Evolutionary conservation across 2,888 invertebrate species (phyloP).

Genomic region (Tanytarsus gracilentus): DNA sequence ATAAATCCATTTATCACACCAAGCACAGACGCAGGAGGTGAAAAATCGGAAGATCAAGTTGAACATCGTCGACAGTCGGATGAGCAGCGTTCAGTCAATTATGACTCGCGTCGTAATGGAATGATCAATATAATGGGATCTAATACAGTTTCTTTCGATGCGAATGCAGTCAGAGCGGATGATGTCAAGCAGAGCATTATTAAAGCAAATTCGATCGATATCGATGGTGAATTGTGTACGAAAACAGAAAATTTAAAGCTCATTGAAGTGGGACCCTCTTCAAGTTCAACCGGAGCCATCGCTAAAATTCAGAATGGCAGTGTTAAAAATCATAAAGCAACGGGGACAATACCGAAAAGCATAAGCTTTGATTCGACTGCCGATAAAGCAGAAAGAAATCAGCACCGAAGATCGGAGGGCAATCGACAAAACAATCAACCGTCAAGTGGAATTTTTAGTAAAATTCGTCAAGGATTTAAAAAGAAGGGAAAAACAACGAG

Average conservation of each 20-base stretch:
- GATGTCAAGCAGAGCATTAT: no score
- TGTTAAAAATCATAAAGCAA: conserved; percentile 49
- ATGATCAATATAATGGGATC: conserved; percentile 35
- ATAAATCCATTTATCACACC: conserved; percentile 27
- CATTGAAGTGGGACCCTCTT: neutral
- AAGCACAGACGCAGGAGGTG: conserved; percentile 27
- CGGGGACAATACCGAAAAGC: conserved; percentile 83
- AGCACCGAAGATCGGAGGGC: conserved; percentile 48
- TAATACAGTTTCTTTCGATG: conserved; percentile 41
- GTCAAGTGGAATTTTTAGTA: conserved; percentile 58
- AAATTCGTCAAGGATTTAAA: conserved; percentile 59
- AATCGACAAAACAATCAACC: conserved; percentile 33
- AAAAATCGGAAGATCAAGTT: conserved; percentile 31
- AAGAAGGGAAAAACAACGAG: conserved; percentile 48
- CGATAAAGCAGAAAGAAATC: conserved; percentile 61
- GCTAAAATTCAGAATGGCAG: conserved; percentile 6
- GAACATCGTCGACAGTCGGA: conserved; percentile 39
- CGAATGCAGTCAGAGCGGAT: conserved; percentile 31
- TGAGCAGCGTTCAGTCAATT: conserved; percentile 38
- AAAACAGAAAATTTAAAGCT: conserved; percentile 15
- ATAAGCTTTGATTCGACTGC: conserved; percentile 87
- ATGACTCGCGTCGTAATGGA: conserved; percentile 43
- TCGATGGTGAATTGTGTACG: conserved; percentile 5
- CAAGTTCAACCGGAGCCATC: conserved; percentile 5
- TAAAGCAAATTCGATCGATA: conserved; percentile 20